Conservation (phyloP, 2,888 invertebrate species). For the Tetragonula carbonaria region DNA sequence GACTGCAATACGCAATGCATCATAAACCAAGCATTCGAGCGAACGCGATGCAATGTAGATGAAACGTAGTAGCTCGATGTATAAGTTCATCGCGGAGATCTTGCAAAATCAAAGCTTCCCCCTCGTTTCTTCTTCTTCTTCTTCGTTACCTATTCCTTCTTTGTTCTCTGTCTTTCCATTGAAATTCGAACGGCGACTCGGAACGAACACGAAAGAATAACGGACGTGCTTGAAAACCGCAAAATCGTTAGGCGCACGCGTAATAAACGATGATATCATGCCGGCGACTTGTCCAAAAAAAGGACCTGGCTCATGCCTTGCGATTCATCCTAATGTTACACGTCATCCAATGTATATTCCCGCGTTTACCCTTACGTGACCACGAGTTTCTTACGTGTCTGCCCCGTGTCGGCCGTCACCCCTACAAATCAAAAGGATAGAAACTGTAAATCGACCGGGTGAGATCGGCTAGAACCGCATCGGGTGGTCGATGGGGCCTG, state of each 20-base stretch:
- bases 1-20: constrained; percentile 54
- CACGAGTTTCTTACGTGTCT: background rate
- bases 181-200: constrained; percentile 45
- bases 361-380: background rate
- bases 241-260: constrained; percentile 73
- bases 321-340: constrained; percentile 39
- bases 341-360: constrained; percentile 40
- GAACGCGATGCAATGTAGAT: constrained; percentile 41
- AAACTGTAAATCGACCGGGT: background rate
- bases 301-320: constrained; percentile 28
- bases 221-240: constrained; percentile 70
- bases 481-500: constrained; percentile 6
- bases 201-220: constrained; percentile 60
- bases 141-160: background rate
- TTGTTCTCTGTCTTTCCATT: constrained; percentile 22
- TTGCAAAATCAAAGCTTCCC: constrained; percentile 42
- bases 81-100: constrained; percentile 26
- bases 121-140: background rate
- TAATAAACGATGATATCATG: constrained; percentile 73
- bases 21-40: constrained; percentile 48
- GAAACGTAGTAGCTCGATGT: background rate
- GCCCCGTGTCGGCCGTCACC: background rate
- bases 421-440: constrained; percentile 48
- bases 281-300: constrained; percentile 60
- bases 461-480: constrained; percentile 6